Evolutionary conservation across 2,797 vertebrate genomes (phyloP).

Genomic region (Ibycter americanus): DNA sequence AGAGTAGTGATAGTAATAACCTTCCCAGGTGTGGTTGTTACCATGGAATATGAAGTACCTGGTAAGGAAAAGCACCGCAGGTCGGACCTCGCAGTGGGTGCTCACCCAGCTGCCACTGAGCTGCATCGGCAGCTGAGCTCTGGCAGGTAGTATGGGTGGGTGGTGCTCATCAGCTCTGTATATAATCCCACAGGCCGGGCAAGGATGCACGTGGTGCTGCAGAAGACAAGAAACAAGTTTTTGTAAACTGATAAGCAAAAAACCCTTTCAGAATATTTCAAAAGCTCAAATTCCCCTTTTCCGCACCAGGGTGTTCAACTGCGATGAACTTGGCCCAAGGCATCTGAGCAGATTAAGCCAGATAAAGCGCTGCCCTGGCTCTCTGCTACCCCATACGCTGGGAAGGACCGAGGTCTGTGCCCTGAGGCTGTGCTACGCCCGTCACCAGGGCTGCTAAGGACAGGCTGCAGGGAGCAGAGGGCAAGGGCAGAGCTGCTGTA

Average conservation of each 20-base stretch:
- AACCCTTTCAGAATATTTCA: neutral
- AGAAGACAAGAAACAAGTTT: neutral
- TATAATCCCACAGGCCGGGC: slow-evolving; percentile 82
- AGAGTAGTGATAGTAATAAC: slow-evolving; percentile 85
- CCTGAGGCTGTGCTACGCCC: neutral
- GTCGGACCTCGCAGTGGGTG: slow-evolving; percentile 83
- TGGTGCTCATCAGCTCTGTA: slow-evolving; percentile 82
- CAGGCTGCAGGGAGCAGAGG: neutral
- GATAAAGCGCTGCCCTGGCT: neutral
- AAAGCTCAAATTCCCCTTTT: neutral
- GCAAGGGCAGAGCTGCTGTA: neutral
- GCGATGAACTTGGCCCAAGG: neutral
- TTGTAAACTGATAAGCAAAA: neutral
- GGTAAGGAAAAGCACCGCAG: slow-evolving; percentile 88
- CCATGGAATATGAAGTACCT: slow-evolving; percentile 84
- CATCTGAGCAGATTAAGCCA: neutral
- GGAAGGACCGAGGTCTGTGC: neutral
- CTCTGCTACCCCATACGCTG: neutral
- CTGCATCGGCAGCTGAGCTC: slow-evolving; percentile 54
- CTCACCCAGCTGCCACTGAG: slow-evolving; percentile 87
- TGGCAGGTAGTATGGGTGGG: slow-evolving; percentile 78
- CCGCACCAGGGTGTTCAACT: neutral
- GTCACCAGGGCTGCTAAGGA: neutral
- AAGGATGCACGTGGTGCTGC: slow-evolving; percentile 90
- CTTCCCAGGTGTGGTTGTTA: slow-evolving; percentile 83